These are phyloP conservation scores for Collichthys lucidus DNA, from an alignment of 2,113 vertebrate genomes.

Conservation along the genomic window DNA sequence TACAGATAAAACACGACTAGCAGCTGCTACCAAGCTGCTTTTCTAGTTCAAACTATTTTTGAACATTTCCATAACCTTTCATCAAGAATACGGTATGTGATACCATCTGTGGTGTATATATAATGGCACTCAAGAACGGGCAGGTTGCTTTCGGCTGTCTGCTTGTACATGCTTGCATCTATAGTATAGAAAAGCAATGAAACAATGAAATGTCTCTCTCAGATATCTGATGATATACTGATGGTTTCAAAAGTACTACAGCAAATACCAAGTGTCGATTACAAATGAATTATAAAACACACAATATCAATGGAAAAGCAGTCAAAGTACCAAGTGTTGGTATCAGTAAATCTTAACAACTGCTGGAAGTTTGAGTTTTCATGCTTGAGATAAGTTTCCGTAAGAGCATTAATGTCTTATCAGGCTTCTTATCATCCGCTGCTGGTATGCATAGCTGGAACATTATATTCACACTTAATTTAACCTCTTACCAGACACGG, in stretches of 20 bases:
- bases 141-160: constrained; percentile 57
- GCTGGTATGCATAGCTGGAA: constrained; percentile 62
- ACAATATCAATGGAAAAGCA: not conserved
- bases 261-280: not conserved
- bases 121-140: constrained; percentile 64
- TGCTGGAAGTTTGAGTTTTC: constrained; percentile 55
- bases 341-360: constrained; percentile 61
- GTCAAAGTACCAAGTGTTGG: not conserved
- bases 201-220: constrained; percentile 13
- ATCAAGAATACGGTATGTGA: constrained; percentile 60
- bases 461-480: constrained; percentile 74
- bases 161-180: constrained; percentile 61
- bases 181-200: constrained; percentile 64
- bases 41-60: constrained; percentile 47
- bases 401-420: constrained; percentile 69
- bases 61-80: constrained; percentile 71
- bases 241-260: not conserved
- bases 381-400: constrained; percentile 60
- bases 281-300: not conserved
- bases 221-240: not conserved
- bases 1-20: constrained; percentile 52
- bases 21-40: constrained; percentile 72
- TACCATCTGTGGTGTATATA: constrained; percentile 68
- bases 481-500: constrained; percentile 66
- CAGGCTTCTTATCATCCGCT: constrained; percentile 58